Evolutionary conservation across 2,113 vertebrate genomes (phyloP).

Genomic region (Fukomys damarensis): DNA sequence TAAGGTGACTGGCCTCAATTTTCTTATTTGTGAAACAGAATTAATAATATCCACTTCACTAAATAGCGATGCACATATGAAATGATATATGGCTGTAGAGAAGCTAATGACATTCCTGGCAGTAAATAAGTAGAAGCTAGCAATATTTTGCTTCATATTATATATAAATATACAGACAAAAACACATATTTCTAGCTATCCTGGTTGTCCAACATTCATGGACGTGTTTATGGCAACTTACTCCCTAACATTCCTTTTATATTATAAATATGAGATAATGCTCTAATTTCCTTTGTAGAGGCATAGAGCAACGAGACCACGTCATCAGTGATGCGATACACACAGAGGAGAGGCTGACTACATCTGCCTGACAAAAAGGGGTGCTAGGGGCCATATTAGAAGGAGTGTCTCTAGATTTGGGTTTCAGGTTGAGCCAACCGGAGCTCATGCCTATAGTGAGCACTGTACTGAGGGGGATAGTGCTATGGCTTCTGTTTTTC

Average conservation of each 20-base stretch:
- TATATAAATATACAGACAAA: neutral
- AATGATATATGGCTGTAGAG: neutral
- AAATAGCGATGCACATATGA: neutral
- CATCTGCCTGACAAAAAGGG: neutral
- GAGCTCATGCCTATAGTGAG: neutral
- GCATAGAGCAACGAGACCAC: neutral
- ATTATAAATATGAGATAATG: neutral
- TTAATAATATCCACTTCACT: constrained; percentile 12
- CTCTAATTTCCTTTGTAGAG: neutral
- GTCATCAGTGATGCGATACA: neutral
- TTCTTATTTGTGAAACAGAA: constrained; percentile 18
- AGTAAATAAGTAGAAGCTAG: neutral
- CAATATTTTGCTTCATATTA: neutral
- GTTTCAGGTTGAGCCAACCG: neutral
- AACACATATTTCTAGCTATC: neutral
- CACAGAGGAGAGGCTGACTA: neutral
- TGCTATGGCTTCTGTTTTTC: neutral
- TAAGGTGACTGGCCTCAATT: neutral
- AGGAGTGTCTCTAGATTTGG: neutral
- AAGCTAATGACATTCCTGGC: neutral
- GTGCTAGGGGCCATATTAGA: neutral
- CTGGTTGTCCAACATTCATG: neutral
- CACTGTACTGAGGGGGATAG: neutral
- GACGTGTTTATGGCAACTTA: neutral
- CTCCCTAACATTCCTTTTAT: neutral